Evolutionary conservation across 2,113 vertebrate genomes (phyloP).

Genomic region (Protobothrops flavoviridis): DNA sequence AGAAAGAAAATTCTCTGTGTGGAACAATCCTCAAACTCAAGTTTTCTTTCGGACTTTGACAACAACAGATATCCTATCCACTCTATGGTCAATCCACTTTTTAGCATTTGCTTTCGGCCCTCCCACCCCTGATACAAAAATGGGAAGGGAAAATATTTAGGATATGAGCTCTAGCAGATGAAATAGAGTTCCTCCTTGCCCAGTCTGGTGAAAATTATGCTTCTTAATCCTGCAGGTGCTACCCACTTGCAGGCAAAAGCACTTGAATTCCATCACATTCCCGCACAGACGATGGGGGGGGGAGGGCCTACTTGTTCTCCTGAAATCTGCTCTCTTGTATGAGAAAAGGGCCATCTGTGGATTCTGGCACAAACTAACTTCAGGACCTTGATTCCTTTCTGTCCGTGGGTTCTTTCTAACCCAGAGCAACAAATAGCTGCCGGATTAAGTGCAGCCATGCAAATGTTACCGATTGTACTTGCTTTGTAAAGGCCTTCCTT

Average conservation of each 20-base stretch:
- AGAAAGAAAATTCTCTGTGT: background rate
- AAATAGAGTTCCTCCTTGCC: background rate
- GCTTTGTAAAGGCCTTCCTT: slow-evolving; percentile 59
- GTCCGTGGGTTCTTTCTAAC: slow-evolving; percentile 52
- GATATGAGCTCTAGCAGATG: background rate
- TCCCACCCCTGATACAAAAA: background rate
- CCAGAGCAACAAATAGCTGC: slow-evolving; percentile 66
- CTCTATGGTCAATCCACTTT: background rate
- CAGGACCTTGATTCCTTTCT: slow-evolving; percentile 46
- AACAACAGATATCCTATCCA: background rate
- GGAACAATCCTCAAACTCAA: background rate
- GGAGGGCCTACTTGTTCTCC: slow-evolving; percentile 20
- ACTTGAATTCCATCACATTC: background rate
- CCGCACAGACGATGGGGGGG: background rate
- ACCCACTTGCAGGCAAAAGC: background rate
- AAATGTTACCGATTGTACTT: slow-evolving; percentile 65
- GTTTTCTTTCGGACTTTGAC: background rate
- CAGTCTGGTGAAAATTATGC: background rate
- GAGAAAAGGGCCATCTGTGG: slow-evolving; percentile 67
- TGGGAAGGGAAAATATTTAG: background rate
- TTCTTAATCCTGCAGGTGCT: background rate
- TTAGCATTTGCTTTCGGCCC: background rate
- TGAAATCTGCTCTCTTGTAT: slow-evolving; percentile 16
- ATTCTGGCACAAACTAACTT: slow-evolving; percentile 59
- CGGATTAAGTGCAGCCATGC: slow-evolving; percentile 62